Conservation (phyloP, 2,113 vertebrate species). For the Cairina moschata region DNA sequence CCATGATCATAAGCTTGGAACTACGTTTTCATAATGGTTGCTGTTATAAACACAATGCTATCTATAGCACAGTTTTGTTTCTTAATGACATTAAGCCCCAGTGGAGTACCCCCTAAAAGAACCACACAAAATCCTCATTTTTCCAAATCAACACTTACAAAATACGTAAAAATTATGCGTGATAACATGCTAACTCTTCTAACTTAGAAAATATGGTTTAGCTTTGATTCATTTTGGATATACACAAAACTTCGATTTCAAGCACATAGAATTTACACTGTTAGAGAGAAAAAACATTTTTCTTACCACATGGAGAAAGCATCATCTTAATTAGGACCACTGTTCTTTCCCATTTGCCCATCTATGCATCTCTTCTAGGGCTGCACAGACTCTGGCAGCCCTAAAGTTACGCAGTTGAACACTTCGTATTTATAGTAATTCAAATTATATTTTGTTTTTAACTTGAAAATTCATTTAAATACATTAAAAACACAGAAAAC, state of each 20-base stretch:
- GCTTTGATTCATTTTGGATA: conserved; percentile 28
- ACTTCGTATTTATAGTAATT: not conserved
- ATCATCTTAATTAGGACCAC: not conserved
- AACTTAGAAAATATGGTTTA: not conserved
- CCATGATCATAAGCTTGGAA: not conserved
- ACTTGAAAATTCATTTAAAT: not conserved
- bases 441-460: not conserved
- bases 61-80: not conserved
- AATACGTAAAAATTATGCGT: not conserved
- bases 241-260: conserved; percentile 38
- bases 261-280: not conserved
- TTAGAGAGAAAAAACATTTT: not conserved
- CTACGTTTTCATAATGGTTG: not conserved
- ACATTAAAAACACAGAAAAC: not conserved
- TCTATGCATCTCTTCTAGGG: not conserved
- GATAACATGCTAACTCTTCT: not conserved
- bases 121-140: not conserved
- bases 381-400: not conserved
- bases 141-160: not conserved
- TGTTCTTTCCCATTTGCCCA: not conserved
- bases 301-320: not conserved
- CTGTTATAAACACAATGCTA: not conserved
- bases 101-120: not conserved
- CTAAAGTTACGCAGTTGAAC: not conserved
- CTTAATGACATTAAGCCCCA: not conserved